Percentiles rank a stretch among this genome's conserved stretches.
Evolutionary conservation across 2,797 vertebrate genomes (phyloP).

Genomic region (Acomys russatus): DNA sequence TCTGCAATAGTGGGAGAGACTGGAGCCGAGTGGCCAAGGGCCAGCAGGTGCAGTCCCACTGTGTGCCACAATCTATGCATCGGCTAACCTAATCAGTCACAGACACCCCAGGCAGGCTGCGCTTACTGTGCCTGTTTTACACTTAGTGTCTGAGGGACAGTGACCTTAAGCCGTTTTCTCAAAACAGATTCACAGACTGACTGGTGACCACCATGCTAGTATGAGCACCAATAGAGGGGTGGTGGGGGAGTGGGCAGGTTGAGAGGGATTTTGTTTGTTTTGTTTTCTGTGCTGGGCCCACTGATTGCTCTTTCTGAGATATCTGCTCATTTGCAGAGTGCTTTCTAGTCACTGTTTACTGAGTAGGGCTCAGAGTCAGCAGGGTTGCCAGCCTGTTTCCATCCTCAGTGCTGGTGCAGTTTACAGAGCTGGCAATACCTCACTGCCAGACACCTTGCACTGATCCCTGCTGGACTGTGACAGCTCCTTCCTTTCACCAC

Average conservation of each 20-base stretch:
- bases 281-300: neutral
- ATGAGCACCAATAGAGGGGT: neutral
- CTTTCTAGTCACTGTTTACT: neutral
- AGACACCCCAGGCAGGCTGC: neutral
- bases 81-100: neutral
- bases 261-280: neutral
- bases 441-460: neutral
- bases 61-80: neutral
- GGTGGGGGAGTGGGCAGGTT: accelerated
- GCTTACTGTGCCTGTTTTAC: neutral
- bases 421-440: neutral
- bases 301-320: neutral
- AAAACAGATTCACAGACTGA: neutral
- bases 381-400: neutral
- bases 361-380: neutral
- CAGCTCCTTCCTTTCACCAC: neutral
- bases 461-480: neutral
- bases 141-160: neutral
- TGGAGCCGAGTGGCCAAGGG: neutral
- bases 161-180: neutral
- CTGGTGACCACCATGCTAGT: neutral
- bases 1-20: neutral
- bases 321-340: neutral
- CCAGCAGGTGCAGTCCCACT: too few relatives aligned
- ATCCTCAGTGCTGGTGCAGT: neutral